Evolutionary conservation across 2,113 vertebrate genomes (phyloP), one percentile per base, ranked within the genome.

Genomic region (Neodon shergylaensis): DNA sequence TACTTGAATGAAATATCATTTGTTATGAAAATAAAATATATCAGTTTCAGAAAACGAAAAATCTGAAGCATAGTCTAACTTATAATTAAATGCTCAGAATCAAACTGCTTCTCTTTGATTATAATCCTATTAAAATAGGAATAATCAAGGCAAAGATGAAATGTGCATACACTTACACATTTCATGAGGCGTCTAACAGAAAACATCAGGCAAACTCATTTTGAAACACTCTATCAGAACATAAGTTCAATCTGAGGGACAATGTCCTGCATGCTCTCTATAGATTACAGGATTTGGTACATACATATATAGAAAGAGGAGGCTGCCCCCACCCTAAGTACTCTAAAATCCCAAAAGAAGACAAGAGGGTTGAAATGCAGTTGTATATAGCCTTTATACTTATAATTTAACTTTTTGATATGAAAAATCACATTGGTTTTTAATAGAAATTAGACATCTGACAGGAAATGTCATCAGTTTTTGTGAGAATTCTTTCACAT

Each of bases 371-470:
- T 52, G 65, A 91, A 93, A 78, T 24, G 9, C 4, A 89, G 16
- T 22, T 78, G 26, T 6, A 65, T 63, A 49, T 44, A 86, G 82
- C 66, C 24, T 91, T 82, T 74, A 86, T 31, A 77, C 47, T 82
- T 91, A 77, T 2, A 85, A 72, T 82, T 49, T 52, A 52, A 52
- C 49, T 52, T 52, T 52, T 52, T 52, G 49, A 70, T 42, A 65
- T 70, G 17, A 92, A 95, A 76, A 70, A 63, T 58, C 49, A 94
- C n/a, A 91, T 86, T 82, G 52, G 65, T 95, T 96, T 93, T 39
- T 87, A 94, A 92, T 84, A 74, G 94, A 93, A 93, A 93, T 94
- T 81, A 88, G 65, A 90, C 7, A 65, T 82, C 10, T 70, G 72
- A 95, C 47, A 26, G 31, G 65, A n/a, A 90, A 36, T 77, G 42